These are phyloP conservation scores for Sinonovacula constricta DNA, from an alignment of 1,140 invertebrate genomes.

Conservation along the genomic window DNA sequence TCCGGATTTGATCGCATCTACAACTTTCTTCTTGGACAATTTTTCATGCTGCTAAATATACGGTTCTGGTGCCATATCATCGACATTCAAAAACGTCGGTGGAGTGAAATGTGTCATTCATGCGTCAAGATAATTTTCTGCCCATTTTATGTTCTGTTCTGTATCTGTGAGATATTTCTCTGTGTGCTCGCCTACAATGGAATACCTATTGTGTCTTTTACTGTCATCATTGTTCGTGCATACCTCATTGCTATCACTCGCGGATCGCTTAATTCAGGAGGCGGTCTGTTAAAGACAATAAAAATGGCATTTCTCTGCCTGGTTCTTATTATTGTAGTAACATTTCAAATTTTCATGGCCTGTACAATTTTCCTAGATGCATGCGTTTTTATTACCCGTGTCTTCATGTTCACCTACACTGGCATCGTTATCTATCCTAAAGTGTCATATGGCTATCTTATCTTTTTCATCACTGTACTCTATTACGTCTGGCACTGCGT, in stretches of 20 bases:
- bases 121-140: background rate
- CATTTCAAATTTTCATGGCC: constrained; percentile 31
- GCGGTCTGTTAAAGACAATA: too few relatives aligned
- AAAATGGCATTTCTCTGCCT: background rate
- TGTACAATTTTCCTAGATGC: constrained; percentile 31
- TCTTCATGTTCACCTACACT: constrained; percentile 30
- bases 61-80: constrained; percentile 13
- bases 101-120: background rate
- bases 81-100: constrained; percentile 6
- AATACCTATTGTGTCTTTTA: constrained; percentile 21
- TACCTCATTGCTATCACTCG: background rate
- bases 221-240: background rate
- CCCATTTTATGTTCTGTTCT: constrained; percentile 9
- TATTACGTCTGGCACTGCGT: constrained; percentile 30
- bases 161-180: constrained; percentile 5
- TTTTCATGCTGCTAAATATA: constrained; percentile 26
- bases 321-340: background rate
- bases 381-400: constrained; percentile 23
- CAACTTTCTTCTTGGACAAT: constrained; percentile 3
- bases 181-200: constrained; percentile 15
- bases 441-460: constrained; percentile 28
- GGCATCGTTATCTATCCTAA: constrained; percentile 35
- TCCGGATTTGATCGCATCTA: too few relatives aligned
- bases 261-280: background rate
- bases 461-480: constrained; percentile 20